These are phyloP conservation scores for Chionoecetes opilio DNA, from an alignment of 1,140 invertebrate species.

Conservation along the genomic window DNA sequence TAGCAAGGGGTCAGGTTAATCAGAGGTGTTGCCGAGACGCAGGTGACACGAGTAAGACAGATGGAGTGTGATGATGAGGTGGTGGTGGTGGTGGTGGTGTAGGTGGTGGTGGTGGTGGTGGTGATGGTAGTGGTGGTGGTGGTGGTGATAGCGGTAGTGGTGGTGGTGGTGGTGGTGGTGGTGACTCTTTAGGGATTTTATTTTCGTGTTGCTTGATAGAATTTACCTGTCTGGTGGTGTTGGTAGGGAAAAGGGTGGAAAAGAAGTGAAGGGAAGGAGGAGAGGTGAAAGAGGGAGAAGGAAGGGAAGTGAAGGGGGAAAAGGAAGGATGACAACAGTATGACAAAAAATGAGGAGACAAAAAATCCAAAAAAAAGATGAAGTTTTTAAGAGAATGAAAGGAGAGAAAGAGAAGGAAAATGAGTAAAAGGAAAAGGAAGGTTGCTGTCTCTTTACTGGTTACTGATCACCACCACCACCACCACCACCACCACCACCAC, in stretches of 20 bases:
- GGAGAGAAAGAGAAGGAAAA: neutral
- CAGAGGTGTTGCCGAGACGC: neutral
- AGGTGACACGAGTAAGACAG: neutral
- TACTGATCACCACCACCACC: constrained; percentile 10
- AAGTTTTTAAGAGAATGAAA: neutral
- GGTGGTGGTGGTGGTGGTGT: neutral
- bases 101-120: neutral
- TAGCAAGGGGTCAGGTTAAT: neutral
- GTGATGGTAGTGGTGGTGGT: neutral
- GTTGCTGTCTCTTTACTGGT: neutral
- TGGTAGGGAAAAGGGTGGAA: neutral
- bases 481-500: neutral
- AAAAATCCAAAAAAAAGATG: too few relatives aligned
- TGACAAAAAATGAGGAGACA: neutral
- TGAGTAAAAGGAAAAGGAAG: neutral
- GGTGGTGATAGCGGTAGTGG: neutral
- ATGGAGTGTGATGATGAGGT: constrained; percentile 27
- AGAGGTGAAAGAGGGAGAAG: neutral
- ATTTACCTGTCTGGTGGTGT: too few relatives aligned
- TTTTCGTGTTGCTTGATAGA: too few relatives aligned
- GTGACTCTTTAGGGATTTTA: too few relatives aligned
- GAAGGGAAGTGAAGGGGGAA: neutral
- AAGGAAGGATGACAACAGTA: neutral
- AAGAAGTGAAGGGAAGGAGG: neutral
- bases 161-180: too few relatives aligned